Base-by-base conservation (phyloP, 2,888 invertebrate species). In the Hydrotaea cyrtoneurina region DNA sequence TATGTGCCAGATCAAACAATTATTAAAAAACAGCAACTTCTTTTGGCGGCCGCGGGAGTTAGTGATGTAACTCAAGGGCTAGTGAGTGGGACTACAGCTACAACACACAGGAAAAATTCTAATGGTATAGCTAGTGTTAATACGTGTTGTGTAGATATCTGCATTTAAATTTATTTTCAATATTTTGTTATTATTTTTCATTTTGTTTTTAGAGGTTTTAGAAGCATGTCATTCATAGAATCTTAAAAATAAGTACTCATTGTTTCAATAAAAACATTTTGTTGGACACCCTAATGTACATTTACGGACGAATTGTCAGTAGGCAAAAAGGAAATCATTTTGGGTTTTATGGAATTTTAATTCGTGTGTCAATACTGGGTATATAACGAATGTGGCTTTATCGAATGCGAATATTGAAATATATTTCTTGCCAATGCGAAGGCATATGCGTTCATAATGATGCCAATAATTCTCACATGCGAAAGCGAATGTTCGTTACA, bases 1-100 rank as follows among this genome's bases (percentile, higher is more conserved):
- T 90, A 90, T 86, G 79, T 89, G 83, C 90, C 90, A 64, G 91
- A 91, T 87, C 89, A 90, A 83, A 88, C 88, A 13, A 89, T 91
- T 66, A 87, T 90, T 0, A 90, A 91, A 77, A 90, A 91, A n/a
- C 90, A 91, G 71, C 89, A 91, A 78, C 82, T 91, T 31, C 88
- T 90, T 86, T 89, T 90, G 21, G 88, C 90, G 64, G 88, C 91
- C 23, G 86, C 87, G 43, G 86, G 87, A 26, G 80, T 86, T 79
- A 79, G 80, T 78, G 85, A 86, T 55, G 86, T 78, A 79, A 87
- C 85, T 46, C 87, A 88, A 75, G 77, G 83, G 21, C 86, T 87
- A n/a, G 43, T 83, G 23, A 80, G 69, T 72, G 83, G 85, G 31
- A 57, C 46, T 21, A 31, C 73, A 71, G 57, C 57, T 69, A 83